phyloP scores from a whole-genome alignment of 2,797 vertebrate genomes.

The Bryconaethiops microstoma region DNA sequence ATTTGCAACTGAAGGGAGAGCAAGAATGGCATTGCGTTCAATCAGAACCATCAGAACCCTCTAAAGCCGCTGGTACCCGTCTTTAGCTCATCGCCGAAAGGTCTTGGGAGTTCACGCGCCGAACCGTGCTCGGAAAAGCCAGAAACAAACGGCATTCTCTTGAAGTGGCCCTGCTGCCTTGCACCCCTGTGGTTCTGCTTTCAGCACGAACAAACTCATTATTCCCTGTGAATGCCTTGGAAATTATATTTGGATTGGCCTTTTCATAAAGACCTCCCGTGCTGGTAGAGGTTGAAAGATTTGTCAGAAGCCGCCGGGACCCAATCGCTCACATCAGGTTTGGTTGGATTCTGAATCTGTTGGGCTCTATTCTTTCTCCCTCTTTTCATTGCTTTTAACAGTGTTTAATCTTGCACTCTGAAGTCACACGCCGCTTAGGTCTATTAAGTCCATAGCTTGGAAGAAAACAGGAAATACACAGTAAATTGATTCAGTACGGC shows the following conservation, averaged over 20 bases:
- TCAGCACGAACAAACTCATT: slow-evolving; percentile 23
- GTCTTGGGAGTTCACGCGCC: not conserved
- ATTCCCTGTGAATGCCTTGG: not conserved
- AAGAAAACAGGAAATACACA: too few species aligned
- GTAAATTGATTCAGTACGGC: too few species aligned
- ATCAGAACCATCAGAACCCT: slow-evolving; percentile 17
- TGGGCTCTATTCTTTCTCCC: too few species aligned
- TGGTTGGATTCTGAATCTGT: too few species aligned
- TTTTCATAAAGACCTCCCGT: slow-evolving; percentile 25
- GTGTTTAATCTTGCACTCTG: too few species aligned
- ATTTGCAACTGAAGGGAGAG: slow-evolving; percentile 59
- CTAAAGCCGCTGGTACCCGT: slow-evolving; percentile 17
- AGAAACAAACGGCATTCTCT: not conserved
- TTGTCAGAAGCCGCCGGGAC: too few species aligned
- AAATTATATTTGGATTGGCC: slow-evolving; percentile 3
- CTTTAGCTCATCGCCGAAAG: slow-evolving; percentile 25
- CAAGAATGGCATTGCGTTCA: slow-evolving; percentile 64
- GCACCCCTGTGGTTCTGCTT: slow-evolving; percentile 18
- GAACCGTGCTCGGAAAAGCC: not conserved
- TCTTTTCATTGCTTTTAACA: too few species aligned
- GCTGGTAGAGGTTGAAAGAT: not conserved
- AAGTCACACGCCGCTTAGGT: too few species aligned
- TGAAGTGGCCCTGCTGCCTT: slow-evolving; percentile 6
- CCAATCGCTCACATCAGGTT: too few species aligned
- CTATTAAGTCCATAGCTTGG: too few species aligned